Base-by-base conservation (phyloP, 2,888 invertebrate species). In the Helleia helle region DNA sequence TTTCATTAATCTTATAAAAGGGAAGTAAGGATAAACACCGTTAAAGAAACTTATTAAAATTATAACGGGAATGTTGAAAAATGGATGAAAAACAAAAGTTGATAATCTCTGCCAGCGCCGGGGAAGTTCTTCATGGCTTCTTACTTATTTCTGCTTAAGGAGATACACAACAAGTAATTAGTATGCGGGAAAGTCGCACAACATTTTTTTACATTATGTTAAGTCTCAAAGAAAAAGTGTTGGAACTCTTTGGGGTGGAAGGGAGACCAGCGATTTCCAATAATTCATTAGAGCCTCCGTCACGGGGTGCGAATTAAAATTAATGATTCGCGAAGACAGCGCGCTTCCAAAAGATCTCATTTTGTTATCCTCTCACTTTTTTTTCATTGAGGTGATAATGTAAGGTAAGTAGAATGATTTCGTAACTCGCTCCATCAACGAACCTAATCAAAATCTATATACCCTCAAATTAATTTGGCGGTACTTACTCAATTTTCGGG, bases 201-300 rank as follows among this genome's bases (percentile, higher is more conserved):
- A 75, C 80, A 81, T 83, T 84, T 83, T 84, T 84, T 81, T 59
- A 75, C 79, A 83, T 84, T 83, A 83, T 77, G 74, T 73, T 75
- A 79, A 81, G 76, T 73, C 76, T 65, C 61, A 56, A 71, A 73
- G 79, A 77, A 79, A 77, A 77, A 77, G 65, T 71, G 71, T 67
- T 62, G 65, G 60, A 72, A 67, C 71, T 71, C 61, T 63, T 59
- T 54, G 60, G 62, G 68, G 65, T 47, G 52, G 54, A 54, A 62
- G 55, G 56, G 56, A 59, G 66, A 71, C 65, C 64, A 64, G 66
- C 76, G 75, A 80, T 81, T 76, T 74, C 80, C 83, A 77, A 83
- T 84, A 81, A 83, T 81, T 83, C 83, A 84, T 84, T 83, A 84
- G 65, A 71, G 72, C 68, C 61, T 62, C 65, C 72, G 75, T 77